phyloP scores from a whole-genome alignment of 2,888 invertebrate genomes.

The Laothoe populi region DNA sequence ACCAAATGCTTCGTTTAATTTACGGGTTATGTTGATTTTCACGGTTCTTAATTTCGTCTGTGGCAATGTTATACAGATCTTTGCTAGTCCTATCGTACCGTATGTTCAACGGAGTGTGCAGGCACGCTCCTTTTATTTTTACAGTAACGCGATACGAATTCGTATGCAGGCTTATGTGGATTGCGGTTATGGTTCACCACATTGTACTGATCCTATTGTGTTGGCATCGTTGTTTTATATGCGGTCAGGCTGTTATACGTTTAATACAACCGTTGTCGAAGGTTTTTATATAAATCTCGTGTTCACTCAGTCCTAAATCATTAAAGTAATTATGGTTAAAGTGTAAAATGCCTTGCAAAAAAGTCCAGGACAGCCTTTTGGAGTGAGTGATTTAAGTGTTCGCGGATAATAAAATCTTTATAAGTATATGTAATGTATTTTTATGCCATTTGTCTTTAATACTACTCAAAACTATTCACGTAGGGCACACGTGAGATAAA shows the following conservation, averaged over 20 bases:
- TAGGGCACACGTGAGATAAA: too few species aligned
- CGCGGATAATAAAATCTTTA: too few species aligned
- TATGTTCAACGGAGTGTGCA: constrained; percentile 67
- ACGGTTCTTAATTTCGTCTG: constrained; percentile 18
- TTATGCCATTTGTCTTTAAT: too few species aligned
- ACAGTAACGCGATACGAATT: constrained; percentile 56
- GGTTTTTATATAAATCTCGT: too few species aligned
- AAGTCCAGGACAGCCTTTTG: too few species aligned
- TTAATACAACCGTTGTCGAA: neutral
- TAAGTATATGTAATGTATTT: too few species aligned
- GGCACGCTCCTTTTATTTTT: constrained; percentile 71
- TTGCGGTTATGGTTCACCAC: constrained; percentile 54
- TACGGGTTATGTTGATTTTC: neutral
- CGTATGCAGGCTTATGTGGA: constrained; percentile 48
- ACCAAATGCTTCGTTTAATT: neutral
- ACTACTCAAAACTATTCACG: too few species aligned
- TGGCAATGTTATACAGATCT: constrained; percentile 5
- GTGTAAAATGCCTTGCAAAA: too few species aligned
- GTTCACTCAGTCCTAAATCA: too few species aligned
- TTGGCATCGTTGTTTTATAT: constrained; percentile 47
- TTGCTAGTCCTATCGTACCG: constrained; percentile 62
- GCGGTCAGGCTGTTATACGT: constrained; percentile 10
- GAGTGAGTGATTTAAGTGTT: too few species aligned
- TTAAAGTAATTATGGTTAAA: too few species aligned
- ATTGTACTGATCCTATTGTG: constrained; percentile 45